Conservation (phyloP, 2,888 invertebrate genomes). For the Xestoiulus laeticollis region DNA sequence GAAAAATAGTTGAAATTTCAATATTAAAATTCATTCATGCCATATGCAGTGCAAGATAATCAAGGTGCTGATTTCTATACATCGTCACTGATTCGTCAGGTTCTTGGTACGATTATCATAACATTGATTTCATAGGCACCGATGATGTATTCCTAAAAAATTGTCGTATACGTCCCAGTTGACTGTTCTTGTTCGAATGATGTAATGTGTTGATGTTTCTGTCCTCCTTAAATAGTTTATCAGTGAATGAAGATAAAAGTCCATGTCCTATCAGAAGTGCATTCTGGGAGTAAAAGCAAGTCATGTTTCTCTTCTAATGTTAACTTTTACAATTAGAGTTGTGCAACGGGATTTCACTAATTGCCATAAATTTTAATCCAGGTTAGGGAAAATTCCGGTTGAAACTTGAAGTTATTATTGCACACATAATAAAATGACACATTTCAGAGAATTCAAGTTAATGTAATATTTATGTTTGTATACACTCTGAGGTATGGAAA, state of each 20-base stretch:
- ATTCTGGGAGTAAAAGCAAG: conserved; percentile 5
- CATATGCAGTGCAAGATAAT: not conserved
- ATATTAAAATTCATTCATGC: not conserved
- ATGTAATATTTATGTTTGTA: too few species aligned
- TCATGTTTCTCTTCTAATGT: not conserved
- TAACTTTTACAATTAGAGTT: not conserved
- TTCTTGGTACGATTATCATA: not conserved
- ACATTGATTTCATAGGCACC: not conserved
- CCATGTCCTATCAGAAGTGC: conserved; percentile 14
- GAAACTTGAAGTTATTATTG: not conserved
- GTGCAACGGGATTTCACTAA: not conserved
- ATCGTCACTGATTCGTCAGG: not conserved
- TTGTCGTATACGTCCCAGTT: not conserved
- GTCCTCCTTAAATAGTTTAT: conserved; percentile 34
- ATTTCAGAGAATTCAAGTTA: not conserved
- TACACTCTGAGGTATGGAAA: too few species aligned
- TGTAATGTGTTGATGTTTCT: not conserved
- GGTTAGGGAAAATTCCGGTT: not conserved
- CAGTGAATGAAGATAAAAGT: not conserved
- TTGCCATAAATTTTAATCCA: not conserved
- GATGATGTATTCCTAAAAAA: not conserved
- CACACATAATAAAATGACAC: not conserved
- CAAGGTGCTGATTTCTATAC: not conserved
- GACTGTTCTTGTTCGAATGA: not conserved
- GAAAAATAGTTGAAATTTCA: not conserved